Evolutionary conservation across 2,113 vertebrate species (phyloP).

Genomic region (Burhinus oedicnemus): DNA sequence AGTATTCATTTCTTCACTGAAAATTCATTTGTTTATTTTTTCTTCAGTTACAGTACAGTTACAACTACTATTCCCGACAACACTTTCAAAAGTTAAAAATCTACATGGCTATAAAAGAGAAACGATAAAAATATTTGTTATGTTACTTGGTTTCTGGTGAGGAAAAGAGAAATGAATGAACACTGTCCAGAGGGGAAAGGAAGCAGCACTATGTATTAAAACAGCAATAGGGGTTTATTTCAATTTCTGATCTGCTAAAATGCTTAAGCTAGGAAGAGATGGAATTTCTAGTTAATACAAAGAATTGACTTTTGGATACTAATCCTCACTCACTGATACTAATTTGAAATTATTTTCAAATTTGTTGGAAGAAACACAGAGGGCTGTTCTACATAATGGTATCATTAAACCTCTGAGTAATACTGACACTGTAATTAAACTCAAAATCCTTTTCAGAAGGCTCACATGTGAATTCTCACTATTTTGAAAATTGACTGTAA

Average conservation of each 20-base stretch:
- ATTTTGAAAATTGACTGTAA: not conserved
- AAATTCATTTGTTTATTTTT: not conserved
- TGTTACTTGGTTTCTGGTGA: not conserved
- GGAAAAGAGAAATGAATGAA: not conserved
- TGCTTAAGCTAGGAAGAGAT: not conserved
- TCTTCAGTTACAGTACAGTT: not conserved
- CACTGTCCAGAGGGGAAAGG: not conserved
- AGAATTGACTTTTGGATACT: not conserved
- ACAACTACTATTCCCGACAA: not conserved
- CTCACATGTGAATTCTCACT: not conserved
- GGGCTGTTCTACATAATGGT: not conserved
- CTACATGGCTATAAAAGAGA: not conserved
- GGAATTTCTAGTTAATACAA: not conserved
- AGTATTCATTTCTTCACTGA: not conserved
- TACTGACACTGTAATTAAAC: not conserved
- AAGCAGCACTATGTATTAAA: not conserved
- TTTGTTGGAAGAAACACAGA: not conserved
- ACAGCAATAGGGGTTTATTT: not conserved
- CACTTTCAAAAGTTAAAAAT: not conserved
- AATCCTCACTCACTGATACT: not conserved
- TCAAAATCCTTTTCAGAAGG: not conserved
- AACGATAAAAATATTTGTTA: not conserved
- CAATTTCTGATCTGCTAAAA: not conserved
- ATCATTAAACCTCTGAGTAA: not conserved
- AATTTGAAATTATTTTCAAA: not conserved